phyloP scores from a whole-genome alignment of 64 coral and sea anemone genomes.

The Montipora efflorescens region DNA sequence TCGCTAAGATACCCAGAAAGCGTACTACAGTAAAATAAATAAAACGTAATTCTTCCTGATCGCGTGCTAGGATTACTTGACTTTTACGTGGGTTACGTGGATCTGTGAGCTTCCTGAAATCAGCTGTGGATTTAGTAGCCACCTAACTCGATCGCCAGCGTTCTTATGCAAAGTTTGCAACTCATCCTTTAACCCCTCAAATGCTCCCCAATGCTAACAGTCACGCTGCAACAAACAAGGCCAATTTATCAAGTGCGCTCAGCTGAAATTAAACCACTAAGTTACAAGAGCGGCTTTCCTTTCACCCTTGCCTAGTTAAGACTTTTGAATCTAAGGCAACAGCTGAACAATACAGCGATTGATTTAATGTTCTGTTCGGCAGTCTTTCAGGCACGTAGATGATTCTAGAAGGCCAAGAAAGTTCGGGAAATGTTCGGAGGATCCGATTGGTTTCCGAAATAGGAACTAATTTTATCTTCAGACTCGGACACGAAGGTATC shows the following conservation, averaged over 20 bases:
- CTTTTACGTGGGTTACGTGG: slow-evolving; percentile 44
- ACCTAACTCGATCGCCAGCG: neutral
- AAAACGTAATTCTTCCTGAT: slow-evolving; percentile 22
- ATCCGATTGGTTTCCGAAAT: slow-evolving; percentile 43
- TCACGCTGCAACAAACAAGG: slow-evolving; percentile 33
- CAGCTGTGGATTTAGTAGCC: slow-evolving; percentile 8
- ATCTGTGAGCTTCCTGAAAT: neutral
- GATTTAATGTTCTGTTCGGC: neutral
- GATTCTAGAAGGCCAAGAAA: slow-evolving; percentile 18
- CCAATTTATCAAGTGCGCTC: slow-evolving; percentile 5
- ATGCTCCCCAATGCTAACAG: slow-evolving; percentile 22
- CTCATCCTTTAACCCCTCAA: slow-evolving; percentile 26
- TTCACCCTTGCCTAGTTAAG: neutral
- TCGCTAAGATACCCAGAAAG: neutral
- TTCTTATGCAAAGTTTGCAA: slow-evolving; percentile 50
- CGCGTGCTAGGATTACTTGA: neutral
- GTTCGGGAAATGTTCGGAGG: slow-evolving; percentile 8
- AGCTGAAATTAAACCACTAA: neutral
- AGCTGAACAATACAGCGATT: neutral
- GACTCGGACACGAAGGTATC: neutral
- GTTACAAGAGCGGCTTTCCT: neutral
- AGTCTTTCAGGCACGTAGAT: neutral
- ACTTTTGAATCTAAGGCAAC: neutral
- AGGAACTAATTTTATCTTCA: slow-evolving; percentile 1
- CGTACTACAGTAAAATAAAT: neutral